Evolutionary conservation across 2,888 invertebrate genomes (phyloP), one percentile per base, ranked within the genome.

Genomic region (Drosophila kambysellisi): DNA sequence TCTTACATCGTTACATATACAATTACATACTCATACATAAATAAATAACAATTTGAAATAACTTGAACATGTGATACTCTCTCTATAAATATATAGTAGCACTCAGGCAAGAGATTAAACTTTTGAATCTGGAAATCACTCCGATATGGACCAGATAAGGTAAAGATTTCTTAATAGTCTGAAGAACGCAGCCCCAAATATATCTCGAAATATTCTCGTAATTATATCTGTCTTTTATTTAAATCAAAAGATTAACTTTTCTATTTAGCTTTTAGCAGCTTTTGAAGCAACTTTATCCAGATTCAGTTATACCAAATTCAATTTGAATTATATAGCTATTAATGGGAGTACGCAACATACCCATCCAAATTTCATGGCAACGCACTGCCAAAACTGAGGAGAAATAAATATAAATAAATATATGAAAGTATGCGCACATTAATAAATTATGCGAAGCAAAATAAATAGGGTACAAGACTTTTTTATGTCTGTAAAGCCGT

Each of bases 381-480:
- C n/a, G 32, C 35, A 41, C 54, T 50, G 53, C 52, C 20, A 33
- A 52, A 30, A 32, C 46, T 51, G 48, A 37, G 30, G 30, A 53
- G 20, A 41, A 56, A 25, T 46, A 25, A 57, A 48, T 41, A 54
- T 58, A 41, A 56, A 25, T 46, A 25, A 57, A 48, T 46, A 54
- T 58, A 41, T 33, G 58, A 62, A 58, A 54, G 72, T 52, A 71
- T 56, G 56, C 60, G 65, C 68, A 58, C 75, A 72, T 85, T 88
- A 83, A 88, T 89, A 86, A 86, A 89, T 86, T 76, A 81, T 83
- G 83, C 65, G 67, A 66, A 73, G 41, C 66, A 65, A 83, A 88
- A 85, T 88, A 89, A 89, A 83, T 88, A 85, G 72, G 85, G 85
- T 86, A 79, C 76, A 85, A 83, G 54, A 69, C 54, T 52, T 68